These are phyloP conservation scores for Grammomys dolichurus DNA, from an alignment of 2,113 vertebrate genomes.

Conservation along the genomic window DNA sequence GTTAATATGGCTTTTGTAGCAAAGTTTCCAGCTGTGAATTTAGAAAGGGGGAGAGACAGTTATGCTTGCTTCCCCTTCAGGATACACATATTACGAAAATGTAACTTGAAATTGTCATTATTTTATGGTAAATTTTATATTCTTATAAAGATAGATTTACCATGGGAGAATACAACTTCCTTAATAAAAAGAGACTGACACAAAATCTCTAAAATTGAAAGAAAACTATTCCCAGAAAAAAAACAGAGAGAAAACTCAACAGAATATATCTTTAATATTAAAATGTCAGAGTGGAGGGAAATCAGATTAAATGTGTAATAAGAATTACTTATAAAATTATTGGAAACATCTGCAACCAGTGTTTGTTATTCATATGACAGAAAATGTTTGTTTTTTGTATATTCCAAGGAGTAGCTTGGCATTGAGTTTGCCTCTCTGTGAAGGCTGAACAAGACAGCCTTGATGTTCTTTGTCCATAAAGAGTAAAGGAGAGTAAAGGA, in stretches of 20 bases:
- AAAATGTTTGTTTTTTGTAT: slow-evolving; percentile 21
- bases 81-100: neutral
- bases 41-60: neutral
- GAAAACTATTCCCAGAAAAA: slow-evolving; percentile 44
- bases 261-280: slow-evolving; percentile 64
- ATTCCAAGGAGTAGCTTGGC: neutral
- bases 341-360: neutral
- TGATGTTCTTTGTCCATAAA: neutral
- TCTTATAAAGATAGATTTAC: slow-evolving; percentile 56
- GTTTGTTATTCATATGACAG: neutral
- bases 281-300: slow-evolving; percentile 57
- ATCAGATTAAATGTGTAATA: slow-evolving; percentile 19
- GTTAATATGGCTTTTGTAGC: neutral
- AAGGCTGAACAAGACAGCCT: neutral
- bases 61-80: neutral
- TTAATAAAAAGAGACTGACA: slow-evolving; percentile 49
- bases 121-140: slow-evolving; percentile 20
- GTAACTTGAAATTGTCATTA: slow-evolving; percentile 1
- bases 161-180: slow-evolving; percentile 32
- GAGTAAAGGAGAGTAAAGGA: neutral
- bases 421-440: neutral
- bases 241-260: slow-evolving; percentile 25
- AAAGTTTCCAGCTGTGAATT: neutral
- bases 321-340: slow-evolving; percentile 56
- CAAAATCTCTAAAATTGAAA: slow-evolving; percentile 55